phyloP scores from a whole-genome alignment of 2,888 invertebrate genomes.

The Cryptocheilus praepositus region DNA sequence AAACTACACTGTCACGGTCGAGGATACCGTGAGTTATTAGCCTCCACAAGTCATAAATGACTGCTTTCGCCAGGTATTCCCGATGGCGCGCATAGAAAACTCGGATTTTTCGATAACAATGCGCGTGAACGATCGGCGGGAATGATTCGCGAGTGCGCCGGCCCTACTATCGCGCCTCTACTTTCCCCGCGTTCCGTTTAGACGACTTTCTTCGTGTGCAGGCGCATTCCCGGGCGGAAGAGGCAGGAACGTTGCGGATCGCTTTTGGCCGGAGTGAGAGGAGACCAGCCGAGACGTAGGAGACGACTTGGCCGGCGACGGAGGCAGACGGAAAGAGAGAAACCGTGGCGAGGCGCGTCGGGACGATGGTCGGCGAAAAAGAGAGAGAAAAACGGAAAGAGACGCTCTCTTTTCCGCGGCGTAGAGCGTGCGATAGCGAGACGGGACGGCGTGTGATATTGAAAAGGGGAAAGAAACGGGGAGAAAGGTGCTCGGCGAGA shows the following conservation, averaged over 20 bases:
- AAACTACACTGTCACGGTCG: no score
- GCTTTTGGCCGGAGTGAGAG: slow-evolving; percentile 4
- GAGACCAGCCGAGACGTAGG: neutral
- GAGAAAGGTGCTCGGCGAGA: no score
- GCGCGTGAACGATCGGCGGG: neutral
- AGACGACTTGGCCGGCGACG: neutral
- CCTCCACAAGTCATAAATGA: no score
- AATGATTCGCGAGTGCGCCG: neutral
- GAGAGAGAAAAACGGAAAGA: slow-evolving; percentile 26
- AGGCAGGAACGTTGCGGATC: neutral
- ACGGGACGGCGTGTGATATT: neutral
- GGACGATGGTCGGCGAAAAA: slow-evolving; percentile 15
- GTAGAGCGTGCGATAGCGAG: neutral
- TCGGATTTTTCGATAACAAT: no score
- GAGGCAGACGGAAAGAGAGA: slow-evolving; percentile 7
- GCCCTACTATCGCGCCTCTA: slow-evolving; percentile 47
- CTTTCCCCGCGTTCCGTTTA: slow-evolving; percentile 65
- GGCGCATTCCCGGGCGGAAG: slow-evolving; percentile 45
- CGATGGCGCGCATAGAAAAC: no score
- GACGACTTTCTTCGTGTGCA: slow-evolving; percentile 65
- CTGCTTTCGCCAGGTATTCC: no score
- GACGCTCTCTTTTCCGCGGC: neutral
- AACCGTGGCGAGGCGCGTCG: slow-evolving; percentile 4
- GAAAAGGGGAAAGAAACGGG: neutral
- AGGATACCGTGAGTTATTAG: no score